Evolutionary conservation across 2,797 vertebrate genomes (phyloP).

Genomic region (Halcyon chelicuti): DNA sequence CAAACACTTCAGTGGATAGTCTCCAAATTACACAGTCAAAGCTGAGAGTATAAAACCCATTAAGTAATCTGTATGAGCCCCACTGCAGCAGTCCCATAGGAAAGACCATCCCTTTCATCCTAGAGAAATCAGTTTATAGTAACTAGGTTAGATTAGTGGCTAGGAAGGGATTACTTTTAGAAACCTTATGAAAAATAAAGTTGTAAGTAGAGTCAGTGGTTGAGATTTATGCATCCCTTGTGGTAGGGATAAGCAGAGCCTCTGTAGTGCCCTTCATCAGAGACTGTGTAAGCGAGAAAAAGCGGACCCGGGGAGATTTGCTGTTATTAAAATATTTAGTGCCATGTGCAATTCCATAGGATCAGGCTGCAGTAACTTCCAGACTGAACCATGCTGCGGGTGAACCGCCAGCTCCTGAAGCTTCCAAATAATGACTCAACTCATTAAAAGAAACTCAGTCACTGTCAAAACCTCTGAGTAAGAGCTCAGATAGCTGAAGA

Average conservation of each 20-base stretch:
- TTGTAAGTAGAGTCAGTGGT: not conserved
- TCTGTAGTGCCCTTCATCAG: not conserved
- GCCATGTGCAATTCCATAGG: not conserved
- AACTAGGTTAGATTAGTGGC: constrained; percentile 30
- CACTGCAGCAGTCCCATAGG: not conserved
- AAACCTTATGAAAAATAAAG: constrained; percentile 5
- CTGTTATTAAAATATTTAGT: not conserved
- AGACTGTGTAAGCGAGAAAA: not conserved
- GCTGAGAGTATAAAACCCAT: not conserved
- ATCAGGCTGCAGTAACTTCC: not conserved
- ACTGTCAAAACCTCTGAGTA: constrained; percentile 6
- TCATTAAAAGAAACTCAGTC: constrained; percentile 26
- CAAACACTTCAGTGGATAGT: not conserved
- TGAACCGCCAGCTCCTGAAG: not conserved
- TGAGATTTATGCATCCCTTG: not conserved
- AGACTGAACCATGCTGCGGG: not conserved
- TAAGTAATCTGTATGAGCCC: not conserved
- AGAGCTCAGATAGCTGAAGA: not conserved
- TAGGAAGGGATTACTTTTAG: constrained; percentile 32
- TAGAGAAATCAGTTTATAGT: constrained; percentile 31
- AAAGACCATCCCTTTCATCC: not conserved
- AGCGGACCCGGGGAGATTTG: not conserved
- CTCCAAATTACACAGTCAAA: not conserved
- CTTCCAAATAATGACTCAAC: constrained; percentile 38
- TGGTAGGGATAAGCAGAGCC: not conserved